Evolutionary conservation across 1,140 invertebrate genomes (phyloP).

Genomic region (Mya arenaria): DNA sequence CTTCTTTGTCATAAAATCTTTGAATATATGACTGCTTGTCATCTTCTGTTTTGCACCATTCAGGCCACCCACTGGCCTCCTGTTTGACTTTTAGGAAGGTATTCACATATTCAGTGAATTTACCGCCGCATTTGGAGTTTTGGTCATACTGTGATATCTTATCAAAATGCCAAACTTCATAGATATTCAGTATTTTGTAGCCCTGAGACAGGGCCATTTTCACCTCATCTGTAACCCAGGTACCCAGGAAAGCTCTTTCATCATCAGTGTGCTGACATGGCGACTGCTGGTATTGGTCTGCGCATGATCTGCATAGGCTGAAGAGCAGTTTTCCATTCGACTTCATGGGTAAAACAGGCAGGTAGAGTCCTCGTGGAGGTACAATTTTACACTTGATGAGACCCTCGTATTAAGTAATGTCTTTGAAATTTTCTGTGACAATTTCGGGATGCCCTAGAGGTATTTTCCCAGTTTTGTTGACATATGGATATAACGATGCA

Average conservation of each 20-base stretch:
- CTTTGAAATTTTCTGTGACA: slow-evolving; percentile 5
- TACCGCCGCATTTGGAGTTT: neutral
- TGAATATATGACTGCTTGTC: slow-evolving; percentile 66
- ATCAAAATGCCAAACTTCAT: slow-evolving; percentile 22
- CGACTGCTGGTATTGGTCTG: neutral
- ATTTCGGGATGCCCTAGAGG: neutral
- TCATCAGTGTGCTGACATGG: neutral
- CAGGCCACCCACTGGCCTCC: slow-evolving; percentile 57
- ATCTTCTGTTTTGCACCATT: slow-evolving; percentile 23
- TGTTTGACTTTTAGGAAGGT: slow-evolving; percentile 62
- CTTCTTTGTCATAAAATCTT: slow-evolving; percentile 60
- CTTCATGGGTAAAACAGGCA: slow-evolving; percentile 4
- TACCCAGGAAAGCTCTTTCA: slow-evolving; percentile 4
- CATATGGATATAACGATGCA: slow-evolving; percentile 14
- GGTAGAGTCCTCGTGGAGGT: slow-evolving; percentile 12
- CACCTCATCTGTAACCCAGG: neutral
- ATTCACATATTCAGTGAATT: slow-evolving; percentile 57
- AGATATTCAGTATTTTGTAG: neutral
- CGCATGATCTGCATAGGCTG: slow-evolving; percentile 7
- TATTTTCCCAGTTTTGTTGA: slow-evolving; percentile 18
- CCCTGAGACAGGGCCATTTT: neutral
- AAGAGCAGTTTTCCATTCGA: slow-evolving; percentile 16
- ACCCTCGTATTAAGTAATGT: neutral
- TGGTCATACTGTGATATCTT: neutral
- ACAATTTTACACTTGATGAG: slow-evolving; percentile 23